Conservation (phyloP, 2,888 invertebrate species). For the Biston betularia region DNA sequence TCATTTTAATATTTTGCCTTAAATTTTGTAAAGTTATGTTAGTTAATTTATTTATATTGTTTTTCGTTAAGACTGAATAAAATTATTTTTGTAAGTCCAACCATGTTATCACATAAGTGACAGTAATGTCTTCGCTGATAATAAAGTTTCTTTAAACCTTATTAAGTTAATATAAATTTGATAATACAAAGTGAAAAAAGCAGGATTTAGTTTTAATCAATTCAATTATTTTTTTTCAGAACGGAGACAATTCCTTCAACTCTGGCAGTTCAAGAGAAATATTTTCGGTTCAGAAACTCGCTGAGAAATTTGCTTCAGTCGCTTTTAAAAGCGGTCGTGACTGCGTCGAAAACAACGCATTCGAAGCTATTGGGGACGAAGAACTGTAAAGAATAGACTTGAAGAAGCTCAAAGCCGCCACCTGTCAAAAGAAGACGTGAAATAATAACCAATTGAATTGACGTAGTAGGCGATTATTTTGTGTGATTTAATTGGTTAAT, state of each 20-base stretch:
- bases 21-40: too few species aligned
- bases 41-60: too few species aligned
- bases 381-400: slow-evolving; percentile 87
- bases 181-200: too few species aligned
- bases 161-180: too few species aligned
- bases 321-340: slow-evolving; percentile 90
- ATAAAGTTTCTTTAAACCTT: too few species aligned
- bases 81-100: too few species aligned
- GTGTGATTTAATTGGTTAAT: neutral
- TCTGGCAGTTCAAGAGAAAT: slow-evolving; percentile 87
- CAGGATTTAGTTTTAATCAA: too few species aligned
- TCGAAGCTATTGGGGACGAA: slow-evolving; percentile 98
- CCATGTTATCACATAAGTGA: too few species aligned
- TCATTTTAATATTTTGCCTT: too few species aligned
- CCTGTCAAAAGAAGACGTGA: neutral
- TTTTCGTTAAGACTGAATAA: too few species aligned
- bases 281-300: slow-evolving; percentile 91
- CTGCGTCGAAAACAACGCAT: slow-evolving; percentile 95
- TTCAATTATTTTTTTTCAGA: slow-evolving; percentile 70
- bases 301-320: slow-evolving; percentile 90
- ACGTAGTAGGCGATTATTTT: too few species aligned
- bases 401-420: neutral
- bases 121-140: too few species aligned
- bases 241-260: slow-evolving; percentile 80
- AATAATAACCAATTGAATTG: neutral